A percentile compares a stretch with the other conserved stretches of the same genome.
These are phyloP conservation scores for Onychomys arenicola DNA, from an alignment of 2,797 vertebrate genomes.

Conservation along the genomic window DNA sequence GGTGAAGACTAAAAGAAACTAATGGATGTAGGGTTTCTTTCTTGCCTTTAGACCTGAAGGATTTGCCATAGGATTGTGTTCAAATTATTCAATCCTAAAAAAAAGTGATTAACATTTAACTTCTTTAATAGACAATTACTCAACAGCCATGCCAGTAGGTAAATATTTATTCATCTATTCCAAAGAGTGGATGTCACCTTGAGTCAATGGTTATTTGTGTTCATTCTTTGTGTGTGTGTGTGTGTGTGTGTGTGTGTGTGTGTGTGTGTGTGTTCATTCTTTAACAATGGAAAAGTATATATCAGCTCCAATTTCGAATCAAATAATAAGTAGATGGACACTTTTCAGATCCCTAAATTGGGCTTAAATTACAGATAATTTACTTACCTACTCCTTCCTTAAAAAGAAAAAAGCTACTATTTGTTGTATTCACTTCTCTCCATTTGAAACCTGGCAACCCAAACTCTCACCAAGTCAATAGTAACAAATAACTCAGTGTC, in stretches of 20 bases:
- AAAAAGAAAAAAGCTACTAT: not conserved
- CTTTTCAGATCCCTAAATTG: conserved; percentile 52
- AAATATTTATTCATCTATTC: conserved; percentile 81
- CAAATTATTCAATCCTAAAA: conserved; percentile 75
- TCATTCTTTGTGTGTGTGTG: too few relatives aligned
- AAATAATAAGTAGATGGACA: conserved; percentile 49
- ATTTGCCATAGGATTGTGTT: conserved; percentile 69
- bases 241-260: too few relatives aligned
- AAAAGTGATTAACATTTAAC: conserved; percentile 82
- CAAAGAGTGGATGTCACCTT: conserved; percentile 76
- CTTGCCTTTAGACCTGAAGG: conserved; percentile 60
- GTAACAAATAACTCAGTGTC: conserved; percentile 51
- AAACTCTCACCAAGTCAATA: conserved; percentile 60
- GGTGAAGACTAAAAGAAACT: conserved; percentile 56
- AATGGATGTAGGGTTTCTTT: conserved; percentile 46
- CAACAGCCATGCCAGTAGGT: conserved; percentile 75
- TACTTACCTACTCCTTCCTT: conserved; percentile 21
- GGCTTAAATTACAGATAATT: conserved; percentile 64
- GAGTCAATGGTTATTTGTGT: conserved; percentile 77
- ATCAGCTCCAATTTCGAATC: conserved; percentile 43
- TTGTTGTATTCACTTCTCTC: conserved; percentile 36
- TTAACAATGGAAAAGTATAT: not conserved
- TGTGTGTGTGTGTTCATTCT: conserved; percentile 65
- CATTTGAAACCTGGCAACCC: conserved; percentile 44
- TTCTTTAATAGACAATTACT: conserved; percentile 82